Conservation (phyloP, 1,140 invertebrate genomes). For the Diuraphis noxia region DNA sequence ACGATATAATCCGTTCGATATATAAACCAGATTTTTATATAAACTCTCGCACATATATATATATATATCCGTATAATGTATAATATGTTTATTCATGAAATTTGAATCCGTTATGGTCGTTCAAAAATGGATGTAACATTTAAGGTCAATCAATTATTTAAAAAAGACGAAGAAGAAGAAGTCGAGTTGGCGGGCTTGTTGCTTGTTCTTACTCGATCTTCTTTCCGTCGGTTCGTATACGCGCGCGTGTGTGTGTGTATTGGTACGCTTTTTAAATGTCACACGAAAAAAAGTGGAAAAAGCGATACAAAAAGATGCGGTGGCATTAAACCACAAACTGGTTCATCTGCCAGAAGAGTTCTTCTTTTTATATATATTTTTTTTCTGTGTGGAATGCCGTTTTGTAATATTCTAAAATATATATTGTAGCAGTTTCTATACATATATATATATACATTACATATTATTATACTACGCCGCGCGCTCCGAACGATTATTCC, state of each 20-base stretch:
- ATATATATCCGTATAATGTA: neutral
- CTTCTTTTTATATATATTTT: conserved; percentile 21
- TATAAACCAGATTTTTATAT: conserved; percentile 38
- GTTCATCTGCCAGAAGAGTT: conserved; percentile 40
- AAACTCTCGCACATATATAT: neutral
- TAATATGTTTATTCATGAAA: conserved; percentile 29
- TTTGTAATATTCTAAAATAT: conserved; percentile 46
- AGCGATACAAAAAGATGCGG: conserved; percentile 44
- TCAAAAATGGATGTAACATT: conserved; percentile 30
- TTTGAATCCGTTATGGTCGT: conserved; percentile 6
- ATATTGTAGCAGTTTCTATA: conserved; percentile 38
- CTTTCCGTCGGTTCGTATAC: neutral
- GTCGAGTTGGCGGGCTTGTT: neutral
- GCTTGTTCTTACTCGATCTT: neutral
- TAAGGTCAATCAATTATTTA: conserved; percentile 48
- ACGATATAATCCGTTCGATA: conserved; percentile 5
- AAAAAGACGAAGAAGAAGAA: neutral
- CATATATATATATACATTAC: neutral
- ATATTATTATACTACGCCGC: neutral
- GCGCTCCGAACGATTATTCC: neutral
- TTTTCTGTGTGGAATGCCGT: conserved; percentile 33
- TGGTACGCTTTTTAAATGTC: conserved; percentile 43
- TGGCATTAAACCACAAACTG: conserved; percentile 52
- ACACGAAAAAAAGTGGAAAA: conserved; percentile 35
- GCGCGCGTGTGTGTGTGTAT: neutral